Conservation (phyloP, 2,797 vertebrate species). For the Rhinoraja longicauda region DNA sequence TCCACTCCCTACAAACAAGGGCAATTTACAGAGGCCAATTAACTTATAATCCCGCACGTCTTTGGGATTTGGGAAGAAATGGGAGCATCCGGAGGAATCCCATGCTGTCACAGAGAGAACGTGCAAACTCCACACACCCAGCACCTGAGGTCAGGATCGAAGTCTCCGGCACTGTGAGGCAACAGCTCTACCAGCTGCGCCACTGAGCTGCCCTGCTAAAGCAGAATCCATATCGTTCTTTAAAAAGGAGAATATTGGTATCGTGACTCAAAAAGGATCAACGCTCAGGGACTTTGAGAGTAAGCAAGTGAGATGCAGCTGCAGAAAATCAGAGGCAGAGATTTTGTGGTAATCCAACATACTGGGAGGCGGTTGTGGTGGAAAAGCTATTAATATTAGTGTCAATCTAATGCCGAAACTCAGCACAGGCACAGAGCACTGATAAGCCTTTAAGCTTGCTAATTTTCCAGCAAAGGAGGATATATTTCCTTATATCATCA, state of each 20-base stretch:
- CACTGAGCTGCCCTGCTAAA: background rate
- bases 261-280: background rate
- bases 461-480: slow-evolving; percentile 16
- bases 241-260: too few species aligned
- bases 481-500: slow-evolving; percentile 7
- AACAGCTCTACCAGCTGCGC: too few species aligned
- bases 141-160: too few species aligned
- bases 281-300: background rate
- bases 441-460: slow-evolving; percentile 8
- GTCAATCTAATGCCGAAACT: background rate
- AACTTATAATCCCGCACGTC: too few species aligned
- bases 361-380: background rate
- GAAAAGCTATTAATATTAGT: background rate
- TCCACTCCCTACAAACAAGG: too few species aligned
- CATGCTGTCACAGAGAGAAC: too few species aligned
- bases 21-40: too few species aligned
- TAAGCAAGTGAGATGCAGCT: background rate
- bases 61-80: too few species aligned
- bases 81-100: too few species aligned
- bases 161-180: too few species aligned
- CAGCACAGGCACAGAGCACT: background rate
- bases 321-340: background rate
- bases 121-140: too few species aligned
- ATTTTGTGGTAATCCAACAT: background rate
- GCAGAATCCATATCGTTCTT: background rate